A percentile compares a stretch with the other conserved stretches of the same genome.
Conservation (phyloP, 2,113 vertebrate genomes). For the Castor canadensis region DNA sequence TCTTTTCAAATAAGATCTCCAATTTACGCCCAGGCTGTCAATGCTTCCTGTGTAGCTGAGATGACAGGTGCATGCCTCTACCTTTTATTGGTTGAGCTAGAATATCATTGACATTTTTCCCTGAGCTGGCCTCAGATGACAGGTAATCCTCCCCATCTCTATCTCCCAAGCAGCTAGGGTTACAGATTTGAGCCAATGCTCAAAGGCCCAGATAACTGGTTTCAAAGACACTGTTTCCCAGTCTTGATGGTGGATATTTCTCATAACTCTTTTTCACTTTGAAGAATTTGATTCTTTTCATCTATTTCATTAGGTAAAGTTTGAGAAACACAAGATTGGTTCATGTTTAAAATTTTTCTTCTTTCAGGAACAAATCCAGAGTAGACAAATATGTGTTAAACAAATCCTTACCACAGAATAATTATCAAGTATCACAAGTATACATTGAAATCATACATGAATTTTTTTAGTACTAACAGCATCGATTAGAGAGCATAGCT, state of each 20-base stretch:
- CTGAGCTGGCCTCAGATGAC: too few species aligned
- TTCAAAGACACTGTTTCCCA: neutral
- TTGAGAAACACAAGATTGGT: conserved; percentile 17
- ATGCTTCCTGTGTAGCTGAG: too few species aligned
- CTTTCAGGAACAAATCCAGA: neutral
- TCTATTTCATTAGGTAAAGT: neutral
- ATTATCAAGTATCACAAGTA: neutral
- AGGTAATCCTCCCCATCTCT: too few species aligned
- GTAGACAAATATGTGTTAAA: neutral
- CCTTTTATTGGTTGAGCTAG: too few species aligned
- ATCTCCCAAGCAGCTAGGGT: too few species aligned
- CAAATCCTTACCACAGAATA: conserved; percentile 11
- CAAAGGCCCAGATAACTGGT: too few species aligned
- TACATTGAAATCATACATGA: neutral
- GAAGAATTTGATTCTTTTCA: neutral
- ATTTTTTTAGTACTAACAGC: conserved; percentile 11
- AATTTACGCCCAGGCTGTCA: too few species aligned
- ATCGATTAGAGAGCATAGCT: neutral
- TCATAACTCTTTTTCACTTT: conserved; percentile 13
- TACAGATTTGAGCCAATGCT: too few species aligned
- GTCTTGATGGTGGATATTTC: neutral
- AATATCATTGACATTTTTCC: too few species aligned
- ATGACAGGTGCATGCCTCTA: too few species aligned
- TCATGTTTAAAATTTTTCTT: conserved; percentile 17
- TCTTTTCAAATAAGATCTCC: too few species aligned